Percentiles rank a stretch among this genome's conserved stretches.
These are phyloP conservation scores for Phycodurus eques DNA, from an alignment of 2,113 vertebrate genomes.

Conservation along the genomic window DNA sequence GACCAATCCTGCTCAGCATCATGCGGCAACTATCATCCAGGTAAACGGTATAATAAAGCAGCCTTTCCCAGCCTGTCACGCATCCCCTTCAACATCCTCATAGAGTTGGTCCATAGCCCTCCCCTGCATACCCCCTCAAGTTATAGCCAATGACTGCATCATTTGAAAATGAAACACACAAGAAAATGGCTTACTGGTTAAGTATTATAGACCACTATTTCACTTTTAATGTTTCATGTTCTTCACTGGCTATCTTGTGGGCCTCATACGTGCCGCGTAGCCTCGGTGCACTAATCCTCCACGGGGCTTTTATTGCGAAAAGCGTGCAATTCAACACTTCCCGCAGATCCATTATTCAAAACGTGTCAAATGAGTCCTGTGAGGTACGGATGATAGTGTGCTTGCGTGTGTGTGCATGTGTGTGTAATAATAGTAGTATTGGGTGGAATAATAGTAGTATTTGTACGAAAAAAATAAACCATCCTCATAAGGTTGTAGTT, in stretches of 20 bases:
- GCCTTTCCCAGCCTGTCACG: not conserved
- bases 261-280: constrained; percentile 13
- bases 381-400: constrained; percentile 4
- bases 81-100: not conserved
- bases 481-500: too few relatives aligned
- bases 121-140: not conserved
- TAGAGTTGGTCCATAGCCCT: not conserved
- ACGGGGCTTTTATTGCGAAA: constrained; percentile 43
- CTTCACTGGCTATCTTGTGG: constrained; percentile 17
- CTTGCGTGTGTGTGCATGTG: constrained; percentile 11
- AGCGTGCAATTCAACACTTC: constrained; percentile 55
- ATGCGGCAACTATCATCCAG: constrained; percentile 86
- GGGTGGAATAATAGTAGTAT: too few relatives aligned
- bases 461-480: too few relatives aligned
- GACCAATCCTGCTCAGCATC: constrained; percentile 15
- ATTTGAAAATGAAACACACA: not conserved
- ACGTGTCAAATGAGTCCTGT: constrained; percentile 81
- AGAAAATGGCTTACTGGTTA: not conserved
- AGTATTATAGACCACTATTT: not conserved
- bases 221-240: not conserved
- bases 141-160: not conserved
- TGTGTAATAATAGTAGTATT: not conserved
- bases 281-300: constrained; percentile 30
- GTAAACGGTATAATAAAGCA: constrained; percentile 56
- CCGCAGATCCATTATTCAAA: constrained; percentile 35